Conservation (phyloP, 2,113 vertebrate genomes). For the Podarcis muralis region DNA sequence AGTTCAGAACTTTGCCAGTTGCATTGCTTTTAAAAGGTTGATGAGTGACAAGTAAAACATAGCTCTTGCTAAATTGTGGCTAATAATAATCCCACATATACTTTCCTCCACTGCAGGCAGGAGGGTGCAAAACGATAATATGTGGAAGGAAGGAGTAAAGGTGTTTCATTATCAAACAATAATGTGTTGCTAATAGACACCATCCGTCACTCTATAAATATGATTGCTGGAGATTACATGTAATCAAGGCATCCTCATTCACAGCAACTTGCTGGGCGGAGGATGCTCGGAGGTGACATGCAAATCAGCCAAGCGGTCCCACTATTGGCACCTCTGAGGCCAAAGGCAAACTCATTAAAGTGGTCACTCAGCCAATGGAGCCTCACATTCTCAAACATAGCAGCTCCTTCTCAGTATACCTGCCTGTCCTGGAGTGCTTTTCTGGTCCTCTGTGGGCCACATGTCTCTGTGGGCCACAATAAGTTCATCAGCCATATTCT, state of each 20-base stretch:
- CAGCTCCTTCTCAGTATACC: background rate
- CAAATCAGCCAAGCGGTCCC: background rate
- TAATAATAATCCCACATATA: conserved; percentile 5
- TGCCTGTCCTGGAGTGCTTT: background rate
- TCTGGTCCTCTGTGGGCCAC: too few species aligned
- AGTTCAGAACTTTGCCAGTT: background rate
- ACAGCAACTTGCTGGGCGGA: background rate
- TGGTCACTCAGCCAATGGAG: background rate
- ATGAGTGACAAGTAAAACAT: conserved; percentile 17
- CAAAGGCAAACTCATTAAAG: background rate
- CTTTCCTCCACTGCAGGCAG: background rate
- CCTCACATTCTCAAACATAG: background rate
- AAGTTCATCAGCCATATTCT: background rate
- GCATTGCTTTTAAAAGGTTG: background rate
- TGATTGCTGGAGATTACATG: background rate
- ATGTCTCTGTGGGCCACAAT: background rate
- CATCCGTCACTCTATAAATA: conserved; percentile 16
- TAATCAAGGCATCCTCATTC: conserved; percentile 22
- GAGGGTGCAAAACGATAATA: conserved; percentile 3
- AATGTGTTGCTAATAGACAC: conserved; percentile 10
- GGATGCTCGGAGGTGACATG: background rate
- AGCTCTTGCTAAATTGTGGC: background rate
- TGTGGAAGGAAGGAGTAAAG: conserved; percentile 7
- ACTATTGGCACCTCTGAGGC: background rate
- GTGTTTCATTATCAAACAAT: conserved; percentile 33